Conservation (phyloP, 2,797 vertebrate genomes). For the Enteromius anoplus region DNA sequence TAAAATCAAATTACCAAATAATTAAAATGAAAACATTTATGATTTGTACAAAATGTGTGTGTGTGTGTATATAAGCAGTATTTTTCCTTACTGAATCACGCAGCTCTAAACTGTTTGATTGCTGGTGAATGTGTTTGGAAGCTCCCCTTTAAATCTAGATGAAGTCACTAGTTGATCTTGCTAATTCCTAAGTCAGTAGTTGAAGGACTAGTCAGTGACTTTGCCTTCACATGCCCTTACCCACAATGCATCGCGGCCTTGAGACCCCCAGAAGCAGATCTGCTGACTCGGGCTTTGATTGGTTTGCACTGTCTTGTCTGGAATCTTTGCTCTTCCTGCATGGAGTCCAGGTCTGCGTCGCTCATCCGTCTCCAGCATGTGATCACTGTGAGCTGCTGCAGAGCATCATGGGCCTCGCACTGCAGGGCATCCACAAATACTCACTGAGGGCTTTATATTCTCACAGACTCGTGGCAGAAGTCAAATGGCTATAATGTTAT, state of each 20-base stretch:
- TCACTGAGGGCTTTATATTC: background rate
- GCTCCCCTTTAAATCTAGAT: background rate
- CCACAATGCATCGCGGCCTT: conserved; percentile 45
- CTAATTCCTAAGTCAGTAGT: background rate
- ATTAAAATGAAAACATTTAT: too few relatives aligned
- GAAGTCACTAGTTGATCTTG: background rate
- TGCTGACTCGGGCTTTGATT: conserved; percentile 25
- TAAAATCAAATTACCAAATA: too few relatives aligned
- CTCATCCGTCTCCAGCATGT: conserved; percentile 47
- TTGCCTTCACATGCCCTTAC: background rate
- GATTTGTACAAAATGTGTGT: too few relatives aligned
- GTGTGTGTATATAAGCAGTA: background rate
- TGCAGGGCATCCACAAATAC: conserved; percentile 19
- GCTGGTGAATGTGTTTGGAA: background rate
- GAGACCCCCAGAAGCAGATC: background rate
- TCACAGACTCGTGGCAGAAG: background rate
- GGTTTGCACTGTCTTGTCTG: conserved; percentile 18
- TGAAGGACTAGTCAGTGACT: too few relatives aligned
- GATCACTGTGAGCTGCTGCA: conserved; percentile 55
- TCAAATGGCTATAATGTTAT: background rate
- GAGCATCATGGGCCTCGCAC: conserved; percentile 22
- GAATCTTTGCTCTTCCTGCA: conserved; percentile 78
- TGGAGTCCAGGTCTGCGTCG: conserved; percentile 48
- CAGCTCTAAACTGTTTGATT: background rate
- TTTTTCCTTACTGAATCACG: background rate